Conservation (phyloP, 2,888 invertebrate species). For the Hermaeophaga mercurialis region DNA sequence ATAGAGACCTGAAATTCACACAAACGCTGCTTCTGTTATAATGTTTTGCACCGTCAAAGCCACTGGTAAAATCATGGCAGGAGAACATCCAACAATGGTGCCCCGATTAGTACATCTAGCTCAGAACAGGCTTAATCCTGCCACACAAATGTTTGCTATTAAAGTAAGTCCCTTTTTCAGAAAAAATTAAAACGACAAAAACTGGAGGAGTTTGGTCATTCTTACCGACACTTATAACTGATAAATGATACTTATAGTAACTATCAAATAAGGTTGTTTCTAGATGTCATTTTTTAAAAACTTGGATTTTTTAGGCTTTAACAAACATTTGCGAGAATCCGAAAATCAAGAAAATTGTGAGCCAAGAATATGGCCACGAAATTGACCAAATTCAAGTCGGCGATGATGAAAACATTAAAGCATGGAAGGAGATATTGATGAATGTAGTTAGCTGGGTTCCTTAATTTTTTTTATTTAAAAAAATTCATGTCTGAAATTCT, state of each 20-base stretch:
- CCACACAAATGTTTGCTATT: conserved; percentile 26
- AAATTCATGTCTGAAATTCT: no score
- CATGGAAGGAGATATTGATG: conserved; percentile 42
- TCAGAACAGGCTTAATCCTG: conserved; percentile 21
- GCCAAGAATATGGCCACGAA: conserved; percentile 38
- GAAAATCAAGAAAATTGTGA: conserved; percentile 39
- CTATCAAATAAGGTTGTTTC: no score
- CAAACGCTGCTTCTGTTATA: conserved; percentile 47
- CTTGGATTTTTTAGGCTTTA: conserved; percentile 45
- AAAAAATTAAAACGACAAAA: no score
- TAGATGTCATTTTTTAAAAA: no score
- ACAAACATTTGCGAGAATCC: conserved; percentile 50
- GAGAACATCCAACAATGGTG: conserved; percentile 41
- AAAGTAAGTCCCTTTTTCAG: conserved; percentile 16
- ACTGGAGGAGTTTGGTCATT: no score
- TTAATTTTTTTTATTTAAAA: no score
- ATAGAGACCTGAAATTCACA: conserved; percentile 46
- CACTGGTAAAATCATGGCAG: conserved; percentile 46
- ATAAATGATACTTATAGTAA: no score
- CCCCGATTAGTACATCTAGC: conserved; percentile 41
- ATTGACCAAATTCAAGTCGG: conserved; percentile 39
- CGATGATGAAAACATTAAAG: conserved; percentile 36
- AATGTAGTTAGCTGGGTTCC: conserved; percentile 45
- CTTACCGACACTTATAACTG: no score
- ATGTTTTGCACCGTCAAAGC: conserved; percentile 52